phyloP scores from a whole-genome alignment of 2,797 vertebrate species.

The Pipistrellus pipistrellus region DNA sequence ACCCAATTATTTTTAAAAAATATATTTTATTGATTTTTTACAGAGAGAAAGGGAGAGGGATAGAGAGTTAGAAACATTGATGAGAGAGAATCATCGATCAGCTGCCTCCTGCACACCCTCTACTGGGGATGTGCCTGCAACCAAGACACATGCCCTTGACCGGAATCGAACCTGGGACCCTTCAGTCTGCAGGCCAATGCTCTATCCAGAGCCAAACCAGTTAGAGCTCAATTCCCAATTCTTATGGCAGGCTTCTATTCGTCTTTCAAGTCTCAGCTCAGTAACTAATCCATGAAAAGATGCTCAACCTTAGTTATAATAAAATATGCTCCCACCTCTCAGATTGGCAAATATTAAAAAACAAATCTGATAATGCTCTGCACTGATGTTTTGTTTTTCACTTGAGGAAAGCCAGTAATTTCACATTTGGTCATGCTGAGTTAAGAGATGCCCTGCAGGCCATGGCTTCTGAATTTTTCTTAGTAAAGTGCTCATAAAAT shows the following conservation, averaged over 20 bases:
- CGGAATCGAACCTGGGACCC: too few species aligned
- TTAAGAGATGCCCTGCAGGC: not conserved
- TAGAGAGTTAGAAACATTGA: too few species aligned
- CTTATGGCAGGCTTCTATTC: not conserved
- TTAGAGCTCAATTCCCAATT: not conserved
- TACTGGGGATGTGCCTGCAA: too few species aligned
- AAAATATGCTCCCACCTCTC: not conserved
- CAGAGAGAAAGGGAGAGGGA: too few species aligned
- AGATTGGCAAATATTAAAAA: not conserved
- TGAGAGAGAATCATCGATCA: too few species aligned
- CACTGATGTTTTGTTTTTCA: too few species aligned
- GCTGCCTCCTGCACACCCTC: too few species aligned
- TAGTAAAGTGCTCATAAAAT: not conserved
- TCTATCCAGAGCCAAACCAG: too few species aligned
- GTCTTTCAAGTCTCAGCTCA: not conserved
- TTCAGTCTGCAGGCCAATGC: too few species aligned
- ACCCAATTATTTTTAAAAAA: not conserved
- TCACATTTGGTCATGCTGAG: not conserved
- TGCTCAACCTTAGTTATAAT: not conserved
- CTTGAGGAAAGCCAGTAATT: not conserved
- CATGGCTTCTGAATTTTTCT: constrained; percentile 25
- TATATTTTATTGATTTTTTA: too few species aligned
- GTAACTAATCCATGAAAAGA: constrained; percentile 5
- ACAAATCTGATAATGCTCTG: not conserved
- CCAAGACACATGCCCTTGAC: too few species aligned